Base-by-base conservation (phyloP, 2,888 invertebrate genomes). In the Drosophila anomelani region DNA sequence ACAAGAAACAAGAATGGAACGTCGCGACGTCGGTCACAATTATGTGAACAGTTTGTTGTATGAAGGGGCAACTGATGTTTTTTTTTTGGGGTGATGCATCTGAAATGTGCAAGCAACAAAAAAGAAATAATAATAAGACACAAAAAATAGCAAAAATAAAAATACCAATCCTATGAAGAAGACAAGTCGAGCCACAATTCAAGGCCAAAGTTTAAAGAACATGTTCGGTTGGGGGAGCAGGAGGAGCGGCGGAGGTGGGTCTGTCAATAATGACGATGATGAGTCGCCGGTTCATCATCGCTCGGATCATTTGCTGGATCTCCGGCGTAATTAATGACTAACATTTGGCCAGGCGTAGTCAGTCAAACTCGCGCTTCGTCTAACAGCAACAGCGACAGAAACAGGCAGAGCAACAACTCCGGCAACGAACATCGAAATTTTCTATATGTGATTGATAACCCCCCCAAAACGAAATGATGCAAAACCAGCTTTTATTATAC, bases 261-360 rank as follows among this genome's bases (percentile, higher is more conserved):
- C 85, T 86, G 89, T 86, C 85, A 85, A 89, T 86, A 86, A 87
- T 86, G 85, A 89, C 88, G 88, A 85, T 89, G 85, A 86, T 87
- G 83, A 87, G 81, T 81, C 77, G 77, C 75, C 54, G 73, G 72
- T 68, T 79, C 67, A 61, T 67, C 78, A 68, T 49, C 46, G 61
- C 68, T 43, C 56, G 73, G 69, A 79, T 74, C 79, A 77, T 75
- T 83, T 66, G 77, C 79, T 76, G 61, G 77, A 59, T 76, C 55
- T 63, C 67, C 47, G 53, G 54, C 84, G 85, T 88, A 87, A 87
- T 87, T 87, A 87, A 87, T 87, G 89, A 87, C 89, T 88, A 89
- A 79, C 89, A 79, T 78, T 87, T 81, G 82, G 80, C 84, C 84
- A 88, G 84, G 88, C 88, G 84, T 84, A 88, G 88, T 84, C 84